phyloP scores from a whole-genome alignment of 2,113 vertebrate species.

The Isichthys henryi region DNA sequence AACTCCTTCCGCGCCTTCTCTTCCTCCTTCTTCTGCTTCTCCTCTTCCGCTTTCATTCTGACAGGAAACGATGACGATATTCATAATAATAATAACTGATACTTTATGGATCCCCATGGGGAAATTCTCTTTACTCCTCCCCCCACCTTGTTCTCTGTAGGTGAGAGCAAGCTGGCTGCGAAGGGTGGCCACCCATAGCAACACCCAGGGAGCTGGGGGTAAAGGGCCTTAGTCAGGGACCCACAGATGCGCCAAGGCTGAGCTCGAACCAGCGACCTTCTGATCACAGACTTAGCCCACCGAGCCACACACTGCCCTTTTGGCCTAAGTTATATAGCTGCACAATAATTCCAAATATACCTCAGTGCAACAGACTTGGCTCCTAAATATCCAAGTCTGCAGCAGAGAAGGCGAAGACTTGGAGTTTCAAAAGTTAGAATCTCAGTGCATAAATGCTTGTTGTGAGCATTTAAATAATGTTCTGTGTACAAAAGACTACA shows the following conservation, averaged over 20 bases:
- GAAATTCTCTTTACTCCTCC: no score
- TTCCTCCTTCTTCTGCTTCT: constrained; percentile 84
- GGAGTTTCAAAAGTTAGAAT: not conserved
- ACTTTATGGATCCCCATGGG: no score
- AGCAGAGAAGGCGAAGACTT: not conserved
- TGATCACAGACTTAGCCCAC: no score
- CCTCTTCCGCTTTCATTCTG: constrained; percentile 88
- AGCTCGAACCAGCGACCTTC: no score
- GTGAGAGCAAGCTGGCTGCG: no score
- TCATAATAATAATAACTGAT: no score
- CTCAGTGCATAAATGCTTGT: not conserved
- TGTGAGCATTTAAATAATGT: not conserved
- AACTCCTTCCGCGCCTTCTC: constrained; percentile 80
- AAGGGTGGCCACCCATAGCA: not conserved
- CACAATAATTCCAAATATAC: not conserved
- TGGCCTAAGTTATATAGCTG: not conserved
- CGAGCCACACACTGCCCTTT: not conserved
- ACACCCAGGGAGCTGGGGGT: no score
- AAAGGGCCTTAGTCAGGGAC: not conserved
- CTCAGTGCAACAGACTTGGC: no score
- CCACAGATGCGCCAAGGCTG: no score
- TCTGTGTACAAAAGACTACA: not conserved
- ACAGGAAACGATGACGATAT: no score
- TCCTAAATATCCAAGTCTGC: not conserved
- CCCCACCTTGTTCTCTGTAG: no score